phyloP scores from a whole-genome alignment of 2,797 vertebrate genomes.

The Craterocephalus amniculus region DNA sequence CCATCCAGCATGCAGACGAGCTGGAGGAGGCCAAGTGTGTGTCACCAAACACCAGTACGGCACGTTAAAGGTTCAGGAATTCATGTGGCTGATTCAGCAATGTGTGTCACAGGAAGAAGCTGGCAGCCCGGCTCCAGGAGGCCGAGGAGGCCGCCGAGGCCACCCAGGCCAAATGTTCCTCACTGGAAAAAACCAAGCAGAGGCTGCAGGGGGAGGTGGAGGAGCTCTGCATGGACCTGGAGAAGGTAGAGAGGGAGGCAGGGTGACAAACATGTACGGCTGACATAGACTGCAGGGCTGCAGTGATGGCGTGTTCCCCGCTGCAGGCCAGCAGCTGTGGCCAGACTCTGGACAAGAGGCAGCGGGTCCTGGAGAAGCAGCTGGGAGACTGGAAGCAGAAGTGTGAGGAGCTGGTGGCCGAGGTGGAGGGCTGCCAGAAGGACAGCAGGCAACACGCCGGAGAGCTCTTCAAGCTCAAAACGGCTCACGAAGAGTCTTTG shows the following conservation, averaged over 20 bases:
- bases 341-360: slow-evolving; percentile 85
- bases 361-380: slow-evolving; percentile 85
- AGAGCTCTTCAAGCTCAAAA: slow-evolving; percentile 87
- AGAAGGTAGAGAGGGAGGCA: slow-evolving; percentile 76
- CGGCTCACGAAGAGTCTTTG: slow-evolving; percentile 81
- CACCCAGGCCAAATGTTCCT: slow-evolving; percentile 85
- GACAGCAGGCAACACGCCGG: slow-evolving; percentile 81
- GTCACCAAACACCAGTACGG: too few species aligned
- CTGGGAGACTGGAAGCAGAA: slow-evolving; percentile 85
- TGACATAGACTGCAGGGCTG: rapidly evolving
- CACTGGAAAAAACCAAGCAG: slow-evolving; percentile 87
- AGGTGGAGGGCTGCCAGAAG: slow-evolving; percentile 86
- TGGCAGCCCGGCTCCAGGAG: slow-evolving; percentile 82
- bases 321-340: slow-evolving; percentile 78
- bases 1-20: slow-evolving; percentile 84
- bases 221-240: slow-evolving; percentile 85
- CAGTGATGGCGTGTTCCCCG: background rate
- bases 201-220: slow-evolving; percentile 86
- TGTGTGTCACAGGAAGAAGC: slow-evolving; percentile 79
- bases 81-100: background rate
- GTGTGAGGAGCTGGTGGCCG: slow-evolving; percentile 83
- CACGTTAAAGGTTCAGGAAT: too few species aligned
- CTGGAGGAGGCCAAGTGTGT: slow-evolving; percentile 85
- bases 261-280: too few species aligned
- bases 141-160: slow-evolving; percentile 84